Conservation (phyloP, 1,140 invertebrate species). For the Pseudomyrmex gracilis region DNA sequence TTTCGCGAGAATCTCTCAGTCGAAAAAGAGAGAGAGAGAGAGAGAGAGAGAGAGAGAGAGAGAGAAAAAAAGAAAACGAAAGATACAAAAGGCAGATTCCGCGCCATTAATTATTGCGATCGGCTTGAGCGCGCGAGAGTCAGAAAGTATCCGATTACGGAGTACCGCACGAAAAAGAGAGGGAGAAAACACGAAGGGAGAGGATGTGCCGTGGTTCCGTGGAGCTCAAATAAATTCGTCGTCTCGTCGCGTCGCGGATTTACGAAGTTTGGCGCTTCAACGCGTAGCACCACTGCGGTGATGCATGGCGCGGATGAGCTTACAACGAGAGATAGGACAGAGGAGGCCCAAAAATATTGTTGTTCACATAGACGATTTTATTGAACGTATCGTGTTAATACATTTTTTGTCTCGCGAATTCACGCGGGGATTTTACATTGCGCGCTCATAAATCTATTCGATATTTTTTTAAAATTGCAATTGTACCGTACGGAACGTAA, state of each 20-base stretch:
- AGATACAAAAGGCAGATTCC: conserved; percentile 75
- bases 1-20: too few relatives aligned
- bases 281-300: conserved; percentile 43
- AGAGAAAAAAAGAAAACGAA: conserved; percentile 63
- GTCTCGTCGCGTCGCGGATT: conserved; percentile 74
- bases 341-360: conserved; percentile 13
- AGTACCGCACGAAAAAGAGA: conserved; percentile 34
- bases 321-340: conserved; percentile 24
- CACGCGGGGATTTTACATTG: background rate
- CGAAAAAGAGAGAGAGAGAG: background rate
- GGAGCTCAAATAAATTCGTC: conserved; percentile 79
- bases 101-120: conserved; percentile 80
- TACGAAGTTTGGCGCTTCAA: conserved; percentile 69
- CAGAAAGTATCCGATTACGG: conserved; percentile 80
- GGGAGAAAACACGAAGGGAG: conserved; percentile 3
- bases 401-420: background rate
- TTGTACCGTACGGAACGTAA: too few relatives aligned
- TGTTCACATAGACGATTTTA: conserved; percentile 41
- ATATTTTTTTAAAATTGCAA: background rate
- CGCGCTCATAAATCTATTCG: too few relatives aligned
- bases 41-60: background rate
- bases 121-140: conserved; percentile 68
- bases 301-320: conserved; percentile 41
- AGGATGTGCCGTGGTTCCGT: conserved; percentile 18
- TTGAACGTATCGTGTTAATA: background rate